A percentile compares a stretch with the other conserved stretches of the same genome.
Evolutionary conservation across 2,113 vertebrate species (phyloP).

Genomic region (Corythornis vintsioides): DNA sequence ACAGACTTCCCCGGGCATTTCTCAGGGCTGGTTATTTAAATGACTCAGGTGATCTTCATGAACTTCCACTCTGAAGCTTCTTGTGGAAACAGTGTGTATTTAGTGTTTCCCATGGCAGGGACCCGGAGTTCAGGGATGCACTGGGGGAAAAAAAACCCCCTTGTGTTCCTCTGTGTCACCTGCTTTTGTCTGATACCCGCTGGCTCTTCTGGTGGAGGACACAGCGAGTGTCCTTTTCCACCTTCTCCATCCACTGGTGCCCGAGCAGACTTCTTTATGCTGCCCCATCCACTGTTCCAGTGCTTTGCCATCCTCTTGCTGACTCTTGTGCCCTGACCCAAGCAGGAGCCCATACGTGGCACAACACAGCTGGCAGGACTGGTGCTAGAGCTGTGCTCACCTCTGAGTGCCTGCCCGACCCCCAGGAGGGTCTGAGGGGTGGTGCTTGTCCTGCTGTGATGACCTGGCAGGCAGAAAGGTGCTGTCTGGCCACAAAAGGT

Average conservation of each 20-base stretch:
- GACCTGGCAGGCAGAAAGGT: constrained; percentile 14
- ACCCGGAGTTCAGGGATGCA: neutral
- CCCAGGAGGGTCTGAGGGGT: neutral
- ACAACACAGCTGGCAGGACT: neutral
- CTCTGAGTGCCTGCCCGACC: rapidly evolving
- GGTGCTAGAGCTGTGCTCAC: neutral
- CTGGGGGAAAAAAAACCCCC: neutral
- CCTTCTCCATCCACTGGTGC: neutral
- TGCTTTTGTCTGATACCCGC: neutral
- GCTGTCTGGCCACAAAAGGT: neutral
- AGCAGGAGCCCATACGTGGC: neutral
- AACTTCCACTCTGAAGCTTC: neutral
- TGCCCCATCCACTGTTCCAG: rapidly evolving
- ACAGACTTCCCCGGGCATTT: neutral
- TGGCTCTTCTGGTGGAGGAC: neutral
- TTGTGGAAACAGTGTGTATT: neutral
- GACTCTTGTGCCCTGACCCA: neutral
- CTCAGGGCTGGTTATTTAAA: neutral
- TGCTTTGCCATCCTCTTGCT: neutral
- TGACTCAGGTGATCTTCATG: neutral
- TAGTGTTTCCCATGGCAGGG: neutral
- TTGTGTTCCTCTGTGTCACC: neutral
- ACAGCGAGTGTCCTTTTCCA: neutral
- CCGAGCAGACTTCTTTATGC: neutral
- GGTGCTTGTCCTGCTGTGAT: neutral